Conservation (phyloP, 2,888 invertebrate genomes). For the Xylota segnis region DNA sequence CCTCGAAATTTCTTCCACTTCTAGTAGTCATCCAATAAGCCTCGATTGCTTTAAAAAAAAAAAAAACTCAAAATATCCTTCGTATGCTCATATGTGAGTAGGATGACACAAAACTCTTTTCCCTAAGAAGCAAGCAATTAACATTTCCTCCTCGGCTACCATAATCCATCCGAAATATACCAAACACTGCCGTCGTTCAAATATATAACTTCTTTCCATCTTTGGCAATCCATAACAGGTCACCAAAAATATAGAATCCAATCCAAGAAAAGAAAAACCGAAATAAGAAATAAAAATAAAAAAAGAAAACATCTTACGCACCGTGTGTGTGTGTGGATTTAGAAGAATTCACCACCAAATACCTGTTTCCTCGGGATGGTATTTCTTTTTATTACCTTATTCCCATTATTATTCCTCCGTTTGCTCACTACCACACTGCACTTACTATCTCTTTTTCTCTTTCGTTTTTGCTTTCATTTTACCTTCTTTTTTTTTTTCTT, state of each 20-base stretch:
- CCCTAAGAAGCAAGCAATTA: constrained; percentile 4
- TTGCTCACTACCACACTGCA: constrained; percentile 44
- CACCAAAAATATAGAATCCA: constrained; percentile 70
- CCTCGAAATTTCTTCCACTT: too few species aligned
- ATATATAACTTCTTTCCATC: constrained; percentile 51
- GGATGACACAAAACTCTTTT: not conserved
- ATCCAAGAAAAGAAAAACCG: constrained; percentile 2
- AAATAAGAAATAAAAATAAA: constrained; percentile 66
- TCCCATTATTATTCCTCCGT: constrained; percentile 70
- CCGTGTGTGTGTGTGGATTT: constrained; percentile 75
- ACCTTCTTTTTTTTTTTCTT: constrained; percentile 5
- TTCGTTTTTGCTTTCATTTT: constrained; percentile 3
- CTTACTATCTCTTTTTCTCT: constrained; percentile 21
- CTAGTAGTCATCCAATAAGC: too few species aligned
- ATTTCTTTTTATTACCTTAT: constrained; percentile 76
- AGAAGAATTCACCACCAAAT: constrained; percentile 75
- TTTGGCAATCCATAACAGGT: constrained; percentile 69
- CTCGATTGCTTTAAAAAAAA: too few species aligned
- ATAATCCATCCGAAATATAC: constrained; percentile 31
- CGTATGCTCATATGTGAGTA: too few species aligned
- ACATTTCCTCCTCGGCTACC: constrained; percentile 23
- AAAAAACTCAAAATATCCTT: too few species aligned
- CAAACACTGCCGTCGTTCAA: constrained; percentile 31
- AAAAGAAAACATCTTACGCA: constrained; percentile 72
- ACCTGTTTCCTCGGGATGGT: constrained; percentile 75